Evolutionary conservation across 2,113 vertebrate species (phyloP), one percentile per base, ranked within the genome.

Genomic region (Laterallus jamaicensis): DNA sequence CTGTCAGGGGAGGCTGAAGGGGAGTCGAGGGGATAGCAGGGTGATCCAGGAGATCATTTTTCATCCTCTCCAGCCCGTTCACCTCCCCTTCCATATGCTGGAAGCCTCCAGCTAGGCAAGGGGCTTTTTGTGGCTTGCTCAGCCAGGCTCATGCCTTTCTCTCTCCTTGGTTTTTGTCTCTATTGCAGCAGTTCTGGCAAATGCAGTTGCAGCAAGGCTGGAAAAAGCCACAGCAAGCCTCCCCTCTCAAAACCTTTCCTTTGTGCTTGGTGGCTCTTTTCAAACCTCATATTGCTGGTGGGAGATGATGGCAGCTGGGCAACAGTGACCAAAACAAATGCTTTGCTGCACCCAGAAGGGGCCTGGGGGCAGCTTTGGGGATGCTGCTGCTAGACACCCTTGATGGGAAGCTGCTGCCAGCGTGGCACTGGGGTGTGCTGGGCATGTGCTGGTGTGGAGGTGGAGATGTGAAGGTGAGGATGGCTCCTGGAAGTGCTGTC

Each of bases 11-110:
- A 86, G 88, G 25, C 80, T 88, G 91, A 56, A 77, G 11, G 79
- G 63, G 52, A 78, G 73, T 58, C 0, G 6, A 56, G 77, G 81
- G 82, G 64, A 76, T 60, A 76, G 47, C 2, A 4, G 69, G 44
- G 83, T 76, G 89, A 93, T 66, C 42, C 59, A 40, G 56, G 63
- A 86, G 64, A 90, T 86, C 3, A 68, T 88, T 90, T 92, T 93
- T 89, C 85, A 93, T 86, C 79, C 77, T 88, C 59, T 83, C 63
- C 76, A 86, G n/a, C 52, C 49, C 35, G 78, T 54, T 95, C 70
- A 56, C 73, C 56, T 90, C 66, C 77, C 50, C 32, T 81, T 78
- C 79, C 64, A 52, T 49, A 64, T 64, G 73, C 73, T 86, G 69
- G 56, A 86, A 90, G 76, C 69, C 77, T 91, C 81, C 32, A 84